Conservation (phyloP, 2,888 invertebrate genomes). For the Polymixis lichenea region DNA sequence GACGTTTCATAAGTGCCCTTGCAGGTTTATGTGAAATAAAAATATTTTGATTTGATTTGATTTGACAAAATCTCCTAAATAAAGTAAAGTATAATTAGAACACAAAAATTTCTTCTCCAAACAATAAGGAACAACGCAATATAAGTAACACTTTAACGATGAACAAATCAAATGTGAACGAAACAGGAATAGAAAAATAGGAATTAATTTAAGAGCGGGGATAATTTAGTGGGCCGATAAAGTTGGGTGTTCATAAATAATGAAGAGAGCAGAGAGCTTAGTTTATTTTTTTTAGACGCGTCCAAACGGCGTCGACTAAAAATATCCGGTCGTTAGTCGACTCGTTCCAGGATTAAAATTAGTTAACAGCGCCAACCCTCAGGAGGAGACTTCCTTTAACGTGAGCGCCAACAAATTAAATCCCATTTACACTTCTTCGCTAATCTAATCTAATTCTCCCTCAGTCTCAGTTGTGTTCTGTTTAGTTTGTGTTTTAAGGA, state of each 20-base stretch:
- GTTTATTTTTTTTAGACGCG: constrained; percentile 81
- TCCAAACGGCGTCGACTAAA: constrained; percentile 83
- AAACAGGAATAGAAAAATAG: constrained; percentile 68
- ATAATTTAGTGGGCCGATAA: constrained; percentile 79
- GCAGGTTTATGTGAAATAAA: too few relatives aligned
- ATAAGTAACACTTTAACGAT: constrained; percentile 58
- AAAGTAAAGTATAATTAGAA: constrained; percentile 41
- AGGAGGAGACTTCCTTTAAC: constrained; percentile 73
- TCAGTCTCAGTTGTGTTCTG: constrained; percentile 37
- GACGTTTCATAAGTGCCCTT: too few relatives aligned
- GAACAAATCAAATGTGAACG: constrained; percentile 63
- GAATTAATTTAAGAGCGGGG: constrained; percentile 74
- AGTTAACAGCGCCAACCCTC: constrained; percentile 78
- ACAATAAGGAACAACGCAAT: constrained; percentile 47
- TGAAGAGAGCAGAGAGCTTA: constrained; percentile 74
- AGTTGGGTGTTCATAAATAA: constrained; percentile 84
- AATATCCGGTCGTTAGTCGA: constrained; percentile 84
- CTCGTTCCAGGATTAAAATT: constrained; percentile 83
- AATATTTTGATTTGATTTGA: too few relatives aligned
- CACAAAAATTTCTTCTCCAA: constrained; percentile 43
- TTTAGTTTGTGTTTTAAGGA: constrained; percentile 43
- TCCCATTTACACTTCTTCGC: constrained; percentile 63
- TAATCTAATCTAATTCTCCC: constrained; percentile 64
- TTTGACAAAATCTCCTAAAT: constrained; percentile 20
- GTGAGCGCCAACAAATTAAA: constrained; percentile 66